These are phyloP conservation scores for Chanos chanos DNA, from an alignment of 2,797 vertebrate genomes.

Conservation along the genomic window DNA sequence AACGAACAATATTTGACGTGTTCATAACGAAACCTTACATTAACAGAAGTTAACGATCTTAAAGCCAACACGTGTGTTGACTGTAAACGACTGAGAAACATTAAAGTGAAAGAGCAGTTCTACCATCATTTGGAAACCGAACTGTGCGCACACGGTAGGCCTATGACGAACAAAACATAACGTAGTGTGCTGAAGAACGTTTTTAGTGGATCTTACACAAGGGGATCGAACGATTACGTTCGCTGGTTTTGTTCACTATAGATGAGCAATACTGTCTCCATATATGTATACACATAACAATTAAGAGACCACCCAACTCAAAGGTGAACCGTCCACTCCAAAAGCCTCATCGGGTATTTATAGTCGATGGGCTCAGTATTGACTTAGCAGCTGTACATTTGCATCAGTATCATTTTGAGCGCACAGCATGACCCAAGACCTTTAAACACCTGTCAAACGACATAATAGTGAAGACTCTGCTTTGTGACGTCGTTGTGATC, in stretches of 20 bases:
- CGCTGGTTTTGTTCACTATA: not conserved
- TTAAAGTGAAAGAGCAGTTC: too few relatives aligned
- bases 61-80: too few relatives aligned
- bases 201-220: too few relatives aligned
- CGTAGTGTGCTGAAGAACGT: too few relatives aligned
- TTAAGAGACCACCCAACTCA: not conserved
- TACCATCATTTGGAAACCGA: too few relatives aligned
- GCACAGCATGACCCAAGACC: slow-evolving; percentile 44
- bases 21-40: too few relatives aligned
- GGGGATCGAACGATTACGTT: slow-evolving; percentile 37
- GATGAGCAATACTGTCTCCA: not conserved
- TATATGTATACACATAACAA: not conserved
- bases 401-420: slow-evolving; percentile 41
- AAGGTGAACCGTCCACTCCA: slow-evolving; percentile 8
- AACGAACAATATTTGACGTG: too few relatives aligned
- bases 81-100: too few relatives aligned
- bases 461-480: slow-evolving; percentile 8
- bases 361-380: slow-evolving; percentile 51
- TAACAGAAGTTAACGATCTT: too few relatives aligned
- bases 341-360: slow-evolving; percentile 52
- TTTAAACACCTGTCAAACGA: slow-evolving; percentile 45
- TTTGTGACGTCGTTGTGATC: slow-evolving; percentile 18
- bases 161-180: too few relatives aligned
- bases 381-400: slow-evolving; percentile 45
- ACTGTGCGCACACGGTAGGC: too few relatives aligned